Evolutionary conservation across 1,140 invertebrate species (phyloP).

Genomic region (Diabrotica undecimpunctata): DNA sequence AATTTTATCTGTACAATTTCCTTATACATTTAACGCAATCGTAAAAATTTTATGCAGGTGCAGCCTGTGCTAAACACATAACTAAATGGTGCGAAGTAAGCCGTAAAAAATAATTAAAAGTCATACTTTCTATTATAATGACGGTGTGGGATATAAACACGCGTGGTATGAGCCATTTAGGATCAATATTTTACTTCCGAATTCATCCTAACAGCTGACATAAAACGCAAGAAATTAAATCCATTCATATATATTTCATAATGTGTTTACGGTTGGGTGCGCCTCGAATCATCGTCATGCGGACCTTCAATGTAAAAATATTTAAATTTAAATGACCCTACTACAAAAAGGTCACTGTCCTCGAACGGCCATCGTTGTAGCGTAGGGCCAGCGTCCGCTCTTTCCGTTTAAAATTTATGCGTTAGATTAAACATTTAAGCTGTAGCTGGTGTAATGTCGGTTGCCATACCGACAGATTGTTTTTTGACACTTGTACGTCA

Average conservation of each 20-base stretch:
- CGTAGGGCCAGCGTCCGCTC: background rate
- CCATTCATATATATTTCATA: conserved; percentile 8
- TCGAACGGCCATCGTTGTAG: background rate
- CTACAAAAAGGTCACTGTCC: conserved; percentile 9
- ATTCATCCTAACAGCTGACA: background rate
- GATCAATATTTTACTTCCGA: background rate
- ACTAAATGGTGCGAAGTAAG: too few species aligned
- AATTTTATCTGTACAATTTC: too few species aligned
- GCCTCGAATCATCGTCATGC: background rate
- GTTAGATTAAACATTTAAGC: conserved; percentile 12
- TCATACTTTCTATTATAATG: too few species aligned
- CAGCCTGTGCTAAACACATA: too few species aligned
- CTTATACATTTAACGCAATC: too few species aligned
- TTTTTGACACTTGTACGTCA: background rate
- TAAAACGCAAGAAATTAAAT: background rate
- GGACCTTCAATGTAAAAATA: conserved; percentile 16
- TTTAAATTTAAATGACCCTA: conserved; percentile 20
- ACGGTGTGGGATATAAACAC: too few species aligned
- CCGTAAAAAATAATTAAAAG: too few species aligned
- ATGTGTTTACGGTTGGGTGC: conserved; percentile 9
- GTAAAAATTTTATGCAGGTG: too few species aligned
- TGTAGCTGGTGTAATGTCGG: background rate
- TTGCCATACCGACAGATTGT: conserved; percentile 7
- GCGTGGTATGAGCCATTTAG: too few species aligned
- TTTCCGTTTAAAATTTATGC: conserved; percentile 3